These are phyloP conservation scores for Toxostoma redivivum DNA, from an alignment of 2,113 vertebrate genomes.

Conservation along the genomic window DNA sequence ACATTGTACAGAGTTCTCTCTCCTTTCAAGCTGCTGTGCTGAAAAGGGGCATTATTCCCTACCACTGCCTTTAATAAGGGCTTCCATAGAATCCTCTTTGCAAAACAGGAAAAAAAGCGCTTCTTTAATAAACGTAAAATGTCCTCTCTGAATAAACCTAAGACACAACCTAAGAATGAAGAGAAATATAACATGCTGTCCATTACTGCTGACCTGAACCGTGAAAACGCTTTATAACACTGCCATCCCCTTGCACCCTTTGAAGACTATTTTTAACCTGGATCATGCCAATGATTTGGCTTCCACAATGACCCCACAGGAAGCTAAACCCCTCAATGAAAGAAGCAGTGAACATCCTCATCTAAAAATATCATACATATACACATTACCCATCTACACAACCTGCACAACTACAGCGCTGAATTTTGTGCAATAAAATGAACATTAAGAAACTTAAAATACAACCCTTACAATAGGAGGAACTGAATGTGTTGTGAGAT, in stretches of 20 bases:
- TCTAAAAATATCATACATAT: background rate
- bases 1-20: background rate
- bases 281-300: background rate
- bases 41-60: background rate
- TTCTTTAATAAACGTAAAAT: background rate
- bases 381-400: background rate
- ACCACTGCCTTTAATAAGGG: background rate
- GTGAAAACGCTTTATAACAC: background rate
- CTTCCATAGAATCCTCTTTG: background rate
- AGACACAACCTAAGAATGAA: background rate
- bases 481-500: background rate
- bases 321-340: background rate
- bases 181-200: background rate
- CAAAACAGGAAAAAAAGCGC: background rate
- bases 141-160: background rate
- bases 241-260: background rate
- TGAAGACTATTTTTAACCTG: background rate
- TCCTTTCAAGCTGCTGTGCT: background rate
- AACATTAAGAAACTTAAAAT: background rate
- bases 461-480: background rate
- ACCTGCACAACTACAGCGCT: fast-evolving
- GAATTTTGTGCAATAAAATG: background rate
- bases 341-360: background rate
- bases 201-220: background rate
- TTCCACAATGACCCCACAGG: background rate